Evolutionary conservation across 1,140 invertebrate species (phyloP), one percentile per base, ranked within the genome.

Genomic region (Habropoda laboriosa): DNA sequence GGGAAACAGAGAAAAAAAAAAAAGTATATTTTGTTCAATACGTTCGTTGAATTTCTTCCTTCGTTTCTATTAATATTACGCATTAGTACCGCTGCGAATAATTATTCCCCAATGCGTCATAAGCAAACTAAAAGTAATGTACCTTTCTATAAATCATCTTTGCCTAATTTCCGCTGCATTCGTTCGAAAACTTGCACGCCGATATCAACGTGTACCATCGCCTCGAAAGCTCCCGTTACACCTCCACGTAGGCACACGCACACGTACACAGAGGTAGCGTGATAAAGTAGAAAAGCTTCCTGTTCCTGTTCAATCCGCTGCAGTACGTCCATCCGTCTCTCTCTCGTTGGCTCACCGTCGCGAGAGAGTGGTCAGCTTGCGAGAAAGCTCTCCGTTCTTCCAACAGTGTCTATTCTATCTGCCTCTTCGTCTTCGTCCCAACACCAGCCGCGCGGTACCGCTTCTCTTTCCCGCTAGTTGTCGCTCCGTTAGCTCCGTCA

Each of bases 331-430:
- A 7, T 77, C 57, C 47, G 32, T 86, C 86, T 60, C 57, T 60
- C 57, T 66, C 49, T 86, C 75, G 30, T 13, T 13, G 32, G 58
- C 64, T 51, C 63, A 63, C 40, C 80, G 74, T 80, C 67, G 55
- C 58, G 66, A 81, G 79, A 81, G 79, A 68, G 77, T 86, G 75
- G 81, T 83, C 85, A 86, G 82, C 85, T 78, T 78, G 78, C 85
- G 75, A 74, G 78, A 18, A 42, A 51, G 42, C 61, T 82, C 75
- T 77, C 63, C 81, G 68, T 71, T 32, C 3, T 30, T 45, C 75
- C 42, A 38, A 72, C 51, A 42, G 68, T 60, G 55, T 71, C 55
- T 71, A 49, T 72, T 72, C 72, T 76, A 68, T 78, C 82, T 58
- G 64, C 70, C 82, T 85, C 80, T 68, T 63, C 60, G 66, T 71